Conservation (phyloP, 2,888 invertebrate species). For the Drosophila paramelanica region DNA sequence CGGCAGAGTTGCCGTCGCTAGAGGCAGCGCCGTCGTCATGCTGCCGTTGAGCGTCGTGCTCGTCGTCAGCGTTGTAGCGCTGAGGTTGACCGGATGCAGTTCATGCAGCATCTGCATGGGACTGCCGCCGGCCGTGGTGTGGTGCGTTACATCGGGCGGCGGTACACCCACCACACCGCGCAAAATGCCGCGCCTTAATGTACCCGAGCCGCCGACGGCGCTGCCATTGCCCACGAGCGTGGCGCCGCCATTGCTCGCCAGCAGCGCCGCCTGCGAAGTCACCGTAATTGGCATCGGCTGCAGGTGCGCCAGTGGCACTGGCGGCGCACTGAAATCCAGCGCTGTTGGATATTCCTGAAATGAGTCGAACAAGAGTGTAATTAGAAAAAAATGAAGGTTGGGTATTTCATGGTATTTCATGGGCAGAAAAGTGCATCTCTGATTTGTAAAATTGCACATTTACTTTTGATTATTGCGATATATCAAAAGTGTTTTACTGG, state of each 20-base stretch:
- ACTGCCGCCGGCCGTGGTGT: slow-evolving; percentile 72
- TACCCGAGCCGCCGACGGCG: slow-evolving; percentile 75
- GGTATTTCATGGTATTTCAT: too few species aligned
- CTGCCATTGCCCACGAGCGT: slow-evolving; percentile 74
- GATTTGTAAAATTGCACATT: too few species aligned
- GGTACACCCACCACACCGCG: slow-evolving; percentile 84
- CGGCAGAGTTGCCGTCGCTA: slow-evolving; percentile 74
- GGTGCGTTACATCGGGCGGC: slow-evolving; percentile 85
- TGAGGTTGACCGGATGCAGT: slow-evolving; percentile 82
- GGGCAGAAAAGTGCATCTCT: too few species aligned
- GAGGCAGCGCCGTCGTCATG: slow-evolving; percentile 74
- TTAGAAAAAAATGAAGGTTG: neutral
- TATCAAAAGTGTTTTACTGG: too few species aligned
- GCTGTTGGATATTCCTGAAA: slow-evolving; percentile 84
- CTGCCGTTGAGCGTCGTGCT: slow-evolving; percentile 83
- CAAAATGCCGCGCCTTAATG: slow-evolving; percentile 83
- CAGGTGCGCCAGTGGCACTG: slow-evolving; percentile 82
- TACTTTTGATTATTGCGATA: too few species aligned
- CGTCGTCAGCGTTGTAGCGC: slow-evolving; percentile 83
- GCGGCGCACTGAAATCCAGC: slow-evolving; percentile 82
- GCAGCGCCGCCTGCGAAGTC: slow-evolving; percentile 76
- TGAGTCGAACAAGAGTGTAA: slow-evolving; percentile 1
- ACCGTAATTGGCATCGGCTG: slow-evolving; percentile 80
- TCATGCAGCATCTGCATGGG: slow-evolving; percentile 78
- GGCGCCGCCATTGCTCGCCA: slow-evolving; percentile 64